phyloP scores from a whole-genome alignment of 2,113 vertebrate species.

The Phylloscopus whistleri region DNA sequence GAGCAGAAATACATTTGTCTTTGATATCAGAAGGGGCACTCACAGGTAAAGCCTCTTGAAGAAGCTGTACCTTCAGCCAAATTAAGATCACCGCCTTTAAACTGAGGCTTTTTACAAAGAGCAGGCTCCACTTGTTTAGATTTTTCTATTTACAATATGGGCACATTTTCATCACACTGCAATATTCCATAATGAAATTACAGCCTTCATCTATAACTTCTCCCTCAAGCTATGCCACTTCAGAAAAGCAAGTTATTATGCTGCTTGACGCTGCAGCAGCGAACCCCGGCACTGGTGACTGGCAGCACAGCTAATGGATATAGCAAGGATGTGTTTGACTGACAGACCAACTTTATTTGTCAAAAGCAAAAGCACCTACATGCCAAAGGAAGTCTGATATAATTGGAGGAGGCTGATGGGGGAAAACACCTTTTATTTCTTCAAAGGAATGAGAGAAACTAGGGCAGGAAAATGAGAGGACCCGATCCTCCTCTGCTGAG shows the following conservation, averaged over 20 bases:
- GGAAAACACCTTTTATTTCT: not conserved
- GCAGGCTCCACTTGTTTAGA: not conserved
- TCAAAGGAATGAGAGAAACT: not conserved
- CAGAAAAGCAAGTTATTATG: slow-evolving; percentile 27
- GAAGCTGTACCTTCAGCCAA: not conserved
- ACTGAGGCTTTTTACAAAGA: not conserved
- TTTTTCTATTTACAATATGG: not conserved
- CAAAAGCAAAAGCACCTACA: not conserved
- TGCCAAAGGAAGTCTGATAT: not conserved
- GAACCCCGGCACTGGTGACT: not conserved
- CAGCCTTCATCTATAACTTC: not conserved
- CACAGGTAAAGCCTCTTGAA: not conserved
- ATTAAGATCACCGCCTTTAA: not conserved
- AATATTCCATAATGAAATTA: slow-evolving; percentile 46
- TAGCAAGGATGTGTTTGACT: not conserved
- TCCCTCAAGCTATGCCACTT: slow-evolving; percentile 10
- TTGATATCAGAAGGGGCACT: not conserved
- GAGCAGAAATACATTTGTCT: not conserved
- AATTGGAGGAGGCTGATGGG: not conserved
- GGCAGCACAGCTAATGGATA: slow-evolving; percentile 33
- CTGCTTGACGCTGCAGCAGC: not conserved
- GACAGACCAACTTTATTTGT: slow-evolving; percentile 9
- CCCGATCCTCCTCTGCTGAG: not conserved
- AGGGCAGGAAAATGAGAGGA: not conserved
- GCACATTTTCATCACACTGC: not conserved